Percentiles rank a stretch among this genome's conserved stretches.
Evolutionary conservation across 53 echinoderm and acorn worm species (phyloP).

Genomic region (Henricia sp.): DNA sequence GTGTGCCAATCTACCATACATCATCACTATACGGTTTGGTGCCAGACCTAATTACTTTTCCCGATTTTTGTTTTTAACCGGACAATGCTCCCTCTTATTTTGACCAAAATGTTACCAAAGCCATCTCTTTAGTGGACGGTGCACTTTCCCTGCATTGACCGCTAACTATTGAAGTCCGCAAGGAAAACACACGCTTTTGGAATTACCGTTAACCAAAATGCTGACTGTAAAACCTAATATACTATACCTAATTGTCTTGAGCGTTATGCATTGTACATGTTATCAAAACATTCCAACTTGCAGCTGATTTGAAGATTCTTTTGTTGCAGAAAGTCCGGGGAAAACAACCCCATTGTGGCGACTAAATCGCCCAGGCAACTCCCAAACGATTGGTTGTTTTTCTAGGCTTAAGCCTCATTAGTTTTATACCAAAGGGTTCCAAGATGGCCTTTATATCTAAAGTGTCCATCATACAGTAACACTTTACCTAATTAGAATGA

Average conservation of each 20-base stretch:
- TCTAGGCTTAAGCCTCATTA: slow-evolving; percentile 20
- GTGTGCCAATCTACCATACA: slow-evolving; percentile 3
- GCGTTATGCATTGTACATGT: not conserved
- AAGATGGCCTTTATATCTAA: not conserved
- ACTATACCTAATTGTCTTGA: slow-evolving; percentile 31
- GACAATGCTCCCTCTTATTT: slow-evolving; percentile 5
- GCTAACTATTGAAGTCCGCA: slow-evolving; percentile 20
- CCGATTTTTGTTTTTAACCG: not conserved
- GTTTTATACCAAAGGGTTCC: not conserved
- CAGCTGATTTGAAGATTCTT: slow-evolving; percentile 13
- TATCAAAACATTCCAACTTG: slow-evolving; percentile 28
- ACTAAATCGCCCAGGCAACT: not conserved
- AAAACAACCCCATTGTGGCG: slow-evolving; percentile 1
- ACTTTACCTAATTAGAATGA: not conserved
- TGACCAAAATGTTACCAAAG: not conserved
- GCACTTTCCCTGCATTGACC: slow-evolving; percentile 4
- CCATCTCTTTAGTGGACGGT: not conserved
- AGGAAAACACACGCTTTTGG: slow-evolving; percentile 29
- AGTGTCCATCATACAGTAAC: slow-evolving; percentile 50
- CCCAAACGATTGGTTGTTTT: slow-evolving; percentile 16
- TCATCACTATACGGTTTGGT: slow-evolving; percentile 24
- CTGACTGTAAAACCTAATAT: slow-evolving; percentile 25
- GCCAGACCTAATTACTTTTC: slow-evolving; percentile 27
- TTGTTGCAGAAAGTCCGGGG: not conserved
- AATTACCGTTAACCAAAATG: not conserved